Evolutionary conservation across 1,140 invertebrate species (phyloP).

Genomic region (Stenopsyche tienmushanensis): DNA sequence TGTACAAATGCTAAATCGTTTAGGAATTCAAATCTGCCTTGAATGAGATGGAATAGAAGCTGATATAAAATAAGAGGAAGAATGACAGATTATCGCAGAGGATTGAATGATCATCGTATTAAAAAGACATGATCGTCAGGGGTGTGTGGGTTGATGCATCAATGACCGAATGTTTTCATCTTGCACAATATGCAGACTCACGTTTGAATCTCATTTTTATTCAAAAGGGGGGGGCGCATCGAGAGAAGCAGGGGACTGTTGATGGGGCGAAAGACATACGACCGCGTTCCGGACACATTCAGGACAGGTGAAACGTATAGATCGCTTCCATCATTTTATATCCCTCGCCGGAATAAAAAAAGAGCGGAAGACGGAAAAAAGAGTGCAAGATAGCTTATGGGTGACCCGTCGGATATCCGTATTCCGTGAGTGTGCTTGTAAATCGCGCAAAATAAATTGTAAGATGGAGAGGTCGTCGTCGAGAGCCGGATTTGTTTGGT

Average conservation of each 20-base stretch:
- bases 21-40: too few species aligned
- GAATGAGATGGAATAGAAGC: too few species aligned
- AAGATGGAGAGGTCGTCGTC: neutral
- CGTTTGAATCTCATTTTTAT: constrained; percentile 21
- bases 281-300: constrained; percentile 10
- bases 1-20: too few species aligned
- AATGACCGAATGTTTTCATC: neutral
- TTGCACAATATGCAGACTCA: neutral
- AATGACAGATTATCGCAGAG: too few species aligned
- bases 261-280: constrained; percentile 16
- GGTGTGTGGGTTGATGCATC: too few species aligned
- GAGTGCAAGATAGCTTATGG: too few species aligned
- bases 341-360: constrained; percentile 22
- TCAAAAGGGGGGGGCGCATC: constrained; percentile 5
- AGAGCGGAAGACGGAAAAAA: constrained; percentile 5
- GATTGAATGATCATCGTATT: too few species aligned
- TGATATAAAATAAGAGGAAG: too few species aligned
- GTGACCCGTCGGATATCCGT: constrained; percentile 4
- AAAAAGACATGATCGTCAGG: too few species aligned
- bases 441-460: neutral
- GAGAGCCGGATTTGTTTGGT: constrained; percentile 2
- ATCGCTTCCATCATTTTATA: constrained; percentile 23
- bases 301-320: constrained; percentile 26
- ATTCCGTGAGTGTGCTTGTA: neutral
- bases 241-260: neutral